Base-by-base conservation (phyloP, 2,888 invertebrate species). In the Dicyrtoma fusca region DNA sequence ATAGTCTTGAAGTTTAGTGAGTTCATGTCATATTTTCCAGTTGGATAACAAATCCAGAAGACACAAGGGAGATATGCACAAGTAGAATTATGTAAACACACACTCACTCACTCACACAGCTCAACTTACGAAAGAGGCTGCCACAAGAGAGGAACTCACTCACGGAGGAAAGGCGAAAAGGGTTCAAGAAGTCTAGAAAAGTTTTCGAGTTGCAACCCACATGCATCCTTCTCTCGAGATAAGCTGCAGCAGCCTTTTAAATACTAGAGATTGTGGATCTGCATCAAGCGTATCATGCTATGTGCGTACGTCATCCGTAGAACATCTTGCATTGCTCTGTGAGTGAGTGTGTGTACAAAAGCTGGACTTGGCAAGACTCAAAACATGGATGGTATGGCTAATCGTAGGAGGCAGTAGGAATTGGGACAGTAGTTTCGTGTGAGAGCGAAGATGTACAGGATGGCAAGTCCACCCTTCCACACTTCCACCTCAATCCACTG, bases 21-120 rank as follows among this genome's bases (percentile, higher is more conserved):
- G 57, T 45, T 64, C 44, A 55, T 49, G 64, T 71, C 64, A 71
- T 64, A 71, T 71, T 64, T 71, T 71, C 71, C 63, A 64, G 64
- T 55, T 19, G 63, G 71, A 71, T 71, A 64, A 53, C 42, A 63
- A 64, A 71, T 71, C 71, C 62, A 64, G 71, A 64, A 57, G 53
- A 63, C 34, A 34, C 34, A 3, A 63, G 63, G 63, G 55, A 55
- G 55, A 55, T 21, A 55, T 23, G 34, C 23, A 23, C 25, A 23
- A 17, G 26, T 8, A 59, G 26, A 26, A 59, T 25, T 26, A 17
- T 13, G 19, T 17, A 55, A 13, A 21, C 13, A 55, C 10, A 3
- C 34, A 5, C 34, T 5, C 34, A 21, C 13, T 10, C 10, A 3
- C 34, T 34, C 34, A 34, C 34, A 34, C 8, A 34, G 34, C 8